Base-by-base conservation (phyloP, 2,113 vertebrate species). In the Scartelaos histophorus region DNA sequence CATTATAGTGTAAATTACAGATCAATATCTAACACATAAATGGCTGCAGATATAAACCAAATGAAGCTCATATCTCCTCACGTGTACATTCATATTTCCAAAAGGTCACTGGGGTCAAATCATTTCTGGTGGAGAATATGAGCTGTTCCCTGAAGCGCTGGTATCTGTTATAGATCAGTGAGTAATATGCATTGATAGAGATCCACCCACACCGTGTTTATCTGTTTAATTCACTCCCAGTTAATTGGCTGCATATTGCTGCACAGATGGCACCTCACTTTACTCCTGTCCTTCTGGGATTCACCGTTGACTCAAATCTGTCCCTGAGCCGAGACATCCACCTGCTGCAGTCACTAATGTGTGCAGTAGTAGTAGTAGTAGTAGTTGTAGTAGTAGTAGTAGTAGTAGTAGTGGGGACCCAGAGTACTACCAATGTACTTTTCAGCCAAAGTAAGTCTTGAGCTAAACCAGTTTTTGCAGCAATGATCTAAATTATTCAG, bases 191-290 rank as follows among this genome's bases (percentile, higher is more conserved):
- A 77, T 75, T 15, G 16, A 53, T 82, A 82, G 71, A 70, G 73
- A 88, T 84, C 78, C 25, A 47, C 69, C 34, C 61, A 43, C 22
- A 3, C n/a, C 54, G 21, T 70, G 75, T 82, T 79, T 68, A 79
- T 86, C 73, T 61, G 53, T 25, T 81, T 82, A 25, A 71, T 81
- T 78, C 68, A 82, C 68, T 67, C 86, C 70, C 43, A 49, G 67
- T 84, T 87, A 84, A 89, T 89, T 78, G 67, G 70, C 61, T 82
- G 73, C 79, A 72, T 80, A 74, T 74, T 80, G 80, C 76, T 15
- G 75, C 84, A 24, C 89, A 89, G 85, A 90, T 88, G 83, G 83
- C 56, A 13, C 17, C 34, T 75, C 62, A 57, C 75, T 83, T 70
- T 38, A 62, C 69, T 79, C 12, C 73, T 72, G 75, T 80, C 70